These are phyloP conservation scores for Ferdinandea cuprea DNA, from an alignment of 2,888 invertebrate genomes.

Conservation along the genomic window DNA sequence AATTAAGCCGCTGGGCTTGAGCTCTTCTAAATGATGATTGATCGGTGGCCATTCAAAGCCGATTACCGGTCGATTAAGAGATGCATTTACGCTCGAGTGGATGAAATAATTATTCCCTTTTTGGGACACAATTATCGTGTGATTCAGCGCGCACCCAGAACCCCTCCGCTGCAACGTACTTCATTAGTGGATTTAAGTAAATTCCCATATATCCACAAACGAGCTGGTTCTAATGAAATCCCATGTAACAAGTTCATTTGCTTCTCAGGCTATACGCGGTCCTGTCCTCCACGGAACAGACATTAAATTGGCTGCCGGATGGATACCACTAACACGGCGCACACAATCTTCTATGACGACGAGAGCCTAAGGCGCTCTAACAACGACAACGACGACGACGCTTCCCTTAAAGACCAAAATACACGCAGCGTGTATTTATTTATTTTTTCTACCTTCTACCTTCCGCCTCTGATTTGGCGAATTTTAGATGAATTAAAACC, in stretches of 20 bases:
- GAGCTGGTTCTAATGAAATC: slow-evolving; percentile 40
- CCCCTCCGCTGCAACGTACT: slow-evolving; percentile 21
- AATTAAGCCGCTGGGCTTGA: slow-evolving; percentile 23
- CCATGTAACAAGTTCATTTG: slow-evolving; percentile 70
- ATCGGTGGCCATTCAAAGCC: slow-evolving; percentile 60
- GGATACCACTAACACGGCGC: slow-evolving; percentile 45
- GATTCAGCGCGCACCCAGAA: slow-evolving; percentile 35
- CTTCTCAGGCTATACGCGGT: slow-evolving; percentile 44
- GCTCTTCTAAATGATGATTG: slow-evolving; percentile 65
- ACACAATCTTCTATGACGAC: slow-evolving; percentile 32
- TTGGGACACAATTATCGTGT: slow-evolving; percentile 40
- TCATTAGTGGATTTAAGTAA: slow-evolving; percentile 45
- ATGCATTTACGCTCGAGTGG: slow-evolving; percentile 44
- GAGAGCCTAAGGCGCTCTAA: slow-evolving; percentile 37
- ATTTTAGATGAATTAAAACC: slow-evolving; percentile 67
- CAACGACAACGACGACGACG: slow-evolving; percentile 49
- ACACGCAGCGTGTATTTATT: slow-evolving; percentile 5
- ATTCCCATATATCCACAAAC: slow-evolving; percentile 51
- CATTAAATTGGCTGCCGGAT: slow-evolving; percentile 69
- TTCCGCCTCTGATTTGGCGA: slow-evolving; percentile 64
- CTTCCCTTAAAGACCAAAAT: slow-evolving; percentile 29
- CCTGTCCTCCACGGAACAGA: background rate
- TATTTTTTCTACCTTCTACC: too few relatives aligned
- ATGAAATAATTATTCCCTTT: slow-evolving; percentile 53
- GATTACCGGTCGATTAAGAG: slow-evolving; percentile 56